Percentiles rank a stretch among this genome's conserved stretches.
Conservation (phyloP, 2,797 vertebrate species). For the Malacoraja senta region DNA sequence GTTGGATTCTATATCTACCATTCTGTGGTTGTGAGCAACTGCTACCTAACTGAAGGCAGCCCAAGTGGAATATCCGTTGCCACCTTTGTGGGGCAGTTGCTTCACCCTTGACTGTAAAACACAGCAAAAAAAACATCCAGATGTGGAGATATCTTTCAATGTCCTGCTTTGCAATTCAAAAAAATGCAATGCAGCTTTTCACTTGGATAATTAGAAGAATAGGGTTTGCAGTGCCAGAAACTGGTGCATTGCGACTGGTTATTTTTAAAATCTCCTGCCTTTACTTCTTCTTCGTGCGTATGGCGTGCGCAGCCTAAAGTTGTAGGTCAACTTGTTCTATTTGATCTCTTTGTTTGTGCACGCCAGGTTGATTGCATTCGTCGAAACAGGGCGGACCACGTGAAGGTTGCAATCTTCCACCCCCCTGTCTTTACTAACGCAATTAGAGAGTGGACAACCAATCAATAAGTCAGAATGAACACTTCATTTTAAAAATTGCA, state of each 20-base stretch:
- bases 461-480: neutral
- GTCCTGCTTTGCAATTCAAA: no score
- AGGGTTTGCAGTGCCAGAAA: neutral
- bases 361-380: no score
- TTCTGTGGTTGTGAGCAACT: neutral
- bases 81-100: neutral
- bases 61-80: neutral
- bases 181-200: neutral
- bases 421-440: neutral
- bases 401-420: no score
- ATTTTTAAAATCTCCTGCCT: neutral
- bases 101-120: neutral
- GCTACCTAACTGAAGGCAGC: neutral
- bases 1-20: neutral
- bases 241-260: neutral
- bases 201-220: neutral
- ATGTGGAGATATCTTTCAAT: neutral
- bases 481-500: neutral
- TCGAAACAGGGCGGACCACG: no score
- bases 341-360: no score
- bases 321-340: no score
- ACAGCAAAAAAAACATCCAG: neutral
- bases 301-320: no score
- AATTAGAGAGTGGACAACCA: neutral
- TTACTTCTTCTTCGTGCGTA: no score